Conservation (phyloP, 1,140 invertebrate species). For the Goniozus legneri region DNA sequence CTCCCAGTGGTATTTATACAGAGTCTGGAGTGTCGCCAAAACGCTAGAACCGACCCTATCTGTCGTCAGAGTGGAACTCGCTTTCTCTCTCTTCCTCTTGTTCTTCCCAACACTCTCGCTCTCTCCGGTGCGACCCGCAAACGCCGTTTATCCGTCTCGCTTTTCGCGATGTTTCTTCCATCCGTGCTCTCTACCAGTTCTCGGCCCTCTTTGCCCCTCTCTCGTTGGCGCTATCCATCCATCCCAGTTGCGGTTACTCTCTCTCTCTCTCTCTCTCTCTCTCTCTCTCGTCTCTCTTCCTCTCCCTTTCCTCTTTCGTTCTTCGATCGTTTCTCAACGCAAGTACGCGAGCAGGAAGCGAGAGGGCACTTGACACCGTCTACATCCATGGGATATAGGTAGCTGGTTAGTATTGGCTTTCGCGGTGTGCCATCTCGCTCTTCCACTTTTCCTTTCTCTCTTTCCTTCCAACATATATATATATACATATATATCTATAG, state of each 20-base stretch:
- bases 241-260: conserved; percentile 5
- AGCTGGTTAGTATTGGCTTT: conserved; percentile 27
- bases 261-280: conserved; percentile 1
- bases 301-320: background rate
- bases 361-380: conserved; percentile 23
- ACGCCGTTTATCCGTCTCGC: conserved; percentile 1
- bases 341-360: conserved; percentile 1
- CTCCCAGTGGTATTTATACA: conserved; percentile 48
- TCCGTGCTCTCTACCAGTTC: too few species aligned
- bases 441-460: too few species aligned
- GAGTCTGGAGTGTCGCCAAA: conserved; percentile 49
- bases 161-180: too few species aligned
- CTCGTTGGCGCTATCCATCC: too few species aligned
- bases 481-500: too few species aligned
- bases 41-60: conserved; percentile 44
- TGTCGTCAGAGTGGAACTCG: conserved; percentile 32
- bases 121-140: too few species aligned
- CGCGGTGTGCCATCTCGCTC: too few species aligned
- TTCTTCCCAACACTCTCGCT: conserved; percentile 12
- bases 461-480: too few species aligned
- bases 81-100: conserved; percentile 12
- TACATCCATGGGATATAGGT: conserved; percentile 16
- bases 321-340: background rate
- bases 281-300: conserved; percentile 7
- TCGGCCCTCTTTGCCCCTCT: background rate